A percentile compares a stretch with the other conserved stretches of the same genome.
phyloP scores from a whole-genome alignment of 2,797 vertebrate genomes.

The Poeciliopsis paucimaculata region DNA sequence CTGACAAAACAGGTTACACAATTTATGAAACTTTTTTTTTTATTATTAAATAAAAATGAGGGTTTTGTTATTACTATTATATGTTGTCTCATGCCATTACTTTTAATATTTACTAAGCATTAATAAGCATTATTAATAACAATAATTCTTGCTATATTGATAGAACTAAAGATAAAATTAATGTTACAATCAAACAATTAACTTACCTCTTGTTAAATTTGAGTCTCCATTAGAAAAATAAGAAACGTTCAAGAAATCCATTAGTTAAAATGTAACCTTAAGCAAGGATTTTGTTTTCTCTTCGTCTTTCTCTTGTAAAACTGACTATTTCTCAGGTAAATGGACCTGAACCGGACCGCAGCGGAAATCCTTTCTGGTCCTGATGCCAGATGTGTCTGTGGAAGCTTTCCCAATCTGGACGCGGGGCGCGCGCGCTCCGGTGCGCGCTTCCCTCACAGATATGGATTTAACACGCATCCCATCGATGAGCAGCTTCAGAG shows the following conservation, averaged over 20 bases:
- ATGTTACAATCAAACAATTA: not conserved
- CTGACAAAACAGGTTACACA: not conserved
- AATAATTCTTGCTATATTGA: not conserved
- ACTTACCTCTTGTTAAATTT: slow-evolving; percentile 62
- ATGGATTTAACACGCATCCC: not conserved
- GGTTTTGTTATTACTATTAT: not conserved
- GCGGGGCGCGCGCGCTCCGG: not conserved
- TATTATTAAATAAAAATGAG: not conserved
- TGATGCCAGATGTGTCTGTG: not conserved
- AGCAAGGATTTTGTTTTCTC: not conserved
- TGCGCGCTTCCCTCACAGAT: not conserved
- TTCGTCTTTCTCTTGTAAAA: not conserved
- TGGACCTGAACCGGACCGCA: not conserved
- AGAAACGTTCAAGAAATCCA: slow-evolving; percentile 69
- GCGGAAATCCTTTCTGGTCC: not conserved
- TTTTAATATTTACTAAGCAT: not conserved
- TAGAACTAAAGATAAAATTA: not conserved
- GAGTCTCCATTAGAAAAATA: slow-evolving; percentile 40
- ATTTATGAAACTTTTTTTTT: not conserved
- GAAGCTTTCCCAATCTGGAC: not conserved
- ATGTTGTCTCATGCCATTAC: not conserved
- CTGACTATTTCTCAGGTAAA: not conserved
- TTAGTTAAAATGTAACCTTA: slow-evolving; percentile 37
- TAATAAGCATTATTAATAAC: no score
- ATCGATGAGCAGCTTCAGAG: not conserved